Evolutionary conservation across 2,797 vertebrate genomes (phyloP).

Genomic region (Argyrosomus regius): DNA sequence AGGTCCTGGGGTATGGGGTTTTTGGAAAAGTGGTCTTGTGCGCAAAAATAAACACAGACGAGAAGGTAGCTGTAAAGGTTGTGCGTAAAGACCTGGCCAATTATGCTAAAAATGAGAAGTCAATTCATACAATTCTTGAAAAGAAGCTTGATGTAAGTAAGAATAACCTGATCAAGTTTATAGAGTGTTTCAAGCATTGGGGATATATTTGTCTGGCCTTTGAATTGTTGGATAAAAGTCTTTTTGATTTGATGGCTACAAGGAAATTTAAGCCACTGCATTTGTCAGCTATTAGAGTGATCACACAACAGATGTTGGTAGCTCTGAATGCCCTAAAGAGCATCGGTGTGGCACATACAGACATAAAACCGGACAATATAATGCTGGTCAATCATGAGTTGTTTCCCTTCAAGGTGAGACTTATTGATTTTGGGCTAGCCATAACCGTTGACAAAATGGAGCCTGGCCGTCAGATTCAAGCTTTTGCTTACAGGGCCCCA

Average conservation of each 20-base stretch:
- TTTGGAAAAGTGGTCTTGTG: too few relatives aligned
- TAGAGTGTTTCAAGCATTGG: too few relatives aligned
- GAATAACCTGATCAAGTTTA: too few relatives aligned
- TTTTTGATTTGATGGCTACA: neutral
- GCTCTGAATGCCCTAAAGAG: conserved; percentile 27
- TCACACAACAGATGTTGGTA: conserved; percentile 13
- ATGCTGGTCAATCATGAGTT: conserved; percentile 13
- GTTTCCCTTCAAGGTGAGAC: conserved; percentile 28
- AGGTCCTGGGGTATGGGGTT: too few relatives aligned
- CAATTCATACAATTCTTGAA: too few relatives aligned
- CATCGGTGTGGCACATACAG: neutral
- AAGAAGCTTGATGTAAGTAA: too few relatives aligned
- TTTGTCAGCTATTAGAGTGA: neutral
- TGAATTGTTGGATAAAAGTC: neutral
- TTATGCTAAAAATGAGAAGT: too few relatives aligned
- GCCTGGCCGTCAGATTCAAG: too few relatives aligned
- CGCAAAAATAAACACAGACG: too few relatives aligned
- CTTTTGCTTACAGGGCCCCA: too few relatives aligned
- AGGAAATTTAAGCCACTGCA: neutral
- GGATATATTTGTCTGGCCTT: neutral
- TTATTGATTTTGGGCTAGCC: conserved; percentile 24
- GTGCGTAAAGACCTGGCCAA: too few relatives aligned
- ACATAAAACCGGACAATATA: conserved; percentile 52
- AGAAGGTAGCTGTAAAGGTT: neutral
- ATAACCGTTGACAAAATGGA: too few relatives aligned